Evolutionary conservation across 2,113 vertebrate species (phyloP).

Genomic region (Malaclemys terrapin): DNA sequence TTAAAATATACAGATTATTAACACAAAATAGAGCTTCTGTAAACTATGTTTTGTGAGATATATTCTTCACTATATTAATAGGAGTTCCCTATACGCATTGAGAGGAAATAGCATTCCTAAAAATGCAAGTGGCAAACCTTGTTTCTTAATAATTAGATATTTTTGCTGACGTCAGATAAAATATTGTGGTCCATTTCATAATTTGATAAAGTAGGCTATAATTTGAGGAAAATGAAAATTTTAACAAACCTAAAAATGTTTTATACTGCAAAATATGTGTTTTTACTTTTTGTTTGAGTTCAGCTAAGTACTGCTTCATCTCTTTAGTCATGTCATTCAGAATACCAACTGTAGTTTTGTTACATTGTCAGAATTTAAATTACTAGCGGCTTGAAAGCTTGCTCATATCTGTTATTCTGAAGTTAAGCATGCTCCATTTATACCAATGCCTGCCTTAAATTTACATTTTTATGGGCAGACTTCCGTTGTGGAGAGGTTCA

Average conservation of each 20-base stretch:
- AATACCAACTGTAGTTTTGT: slow-evolving; percentile 26
- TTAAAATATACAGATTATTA: not conserved
- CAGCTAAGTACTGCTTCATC: not conserved
- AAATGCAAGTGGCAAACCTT: not conserved
- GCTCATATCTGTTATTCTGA: slow-evolving; percentile 26
- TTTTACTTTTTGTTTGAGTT: not conserved
- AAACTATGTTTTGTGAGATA: fast-evolving
- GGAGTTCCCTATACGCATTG: not conserved
- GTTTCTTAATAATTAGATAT: not conserved
- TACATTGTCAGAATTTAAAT: slow-evolving; percentile 35
- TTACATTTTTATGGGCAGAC: slow-evolving; percentile 49
- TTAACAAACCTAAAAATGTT: not conserved
- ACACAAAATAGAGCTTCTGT: not conserved
- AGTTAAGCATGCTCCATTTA: slow-evolving; percentile 31
- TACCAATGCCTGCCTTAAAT: slow-evolving; percentile 24
- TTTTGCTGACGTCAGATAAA: not conserved
- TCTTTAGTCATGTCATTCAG: not conserved
- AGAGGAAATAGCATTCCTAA: not conserved
- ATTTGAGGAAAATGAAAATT: not conserved
- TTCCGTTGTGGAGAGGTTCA: not conserved
- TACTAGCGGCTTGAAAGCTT: slow-evolving; percentile 13
- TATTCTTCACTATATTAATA: fast-evolving
- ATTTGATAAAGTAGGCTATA: not conserved
- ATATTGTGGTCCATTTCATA: not conserved
- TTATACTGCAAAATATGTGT: not conserved